Evolutionary conservation across 2,888 invertebrate species (phyloP).

Genomic region (Thalpophila matura): DNA sequence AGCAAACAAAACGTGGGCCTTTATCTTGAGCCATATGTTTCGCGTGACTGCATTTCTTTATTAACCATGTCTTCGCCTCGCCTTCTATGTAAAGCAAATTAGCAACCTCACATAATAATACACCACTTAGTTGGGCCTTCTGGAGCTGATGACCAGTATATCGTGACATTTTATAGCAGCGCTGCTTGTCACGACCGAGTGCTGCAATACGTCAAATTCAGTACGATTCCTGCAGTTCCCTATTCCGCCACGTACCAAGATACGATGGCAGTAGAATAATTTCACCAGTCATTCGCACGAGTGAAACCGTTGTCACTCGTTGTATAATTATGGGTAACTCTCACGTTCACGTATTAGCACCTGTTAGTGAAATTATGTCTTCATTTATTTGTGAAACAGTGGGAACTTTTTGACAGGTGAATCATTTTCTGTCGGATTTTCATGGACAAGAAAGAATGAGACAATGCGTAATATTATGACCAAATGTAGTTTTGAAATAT

Average conservation of each 20-base stretch:
- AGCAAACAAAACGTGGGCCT: not conserved
- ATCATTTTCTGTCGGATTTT: constrained; percentile 8
- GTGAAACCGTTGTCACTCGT: constrained; percentile 72
- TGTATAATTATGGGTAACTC: constrained; percentile 77
- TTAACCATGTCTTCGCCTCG: constrained; percentile 8
- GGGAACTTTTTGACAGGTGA: constrained; percentile 29
- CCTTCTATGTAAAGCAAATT: constrained; percentile 32
- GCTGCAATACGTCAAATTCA: not conserved
- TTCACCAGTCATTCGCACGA: constrained; percentile 69
- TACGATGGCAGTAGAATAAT: constrained; percentile 34
- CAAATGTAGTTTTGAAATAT: not conserved
- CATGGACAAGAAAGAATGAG: not conserved
- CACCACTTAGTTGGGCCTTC: constrained; percentile 6
- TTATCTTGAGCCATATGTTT: constrained; percentile 1
- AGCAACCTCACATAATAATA: constrained; percentile 43
- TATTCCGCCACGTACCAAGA: not conserved
- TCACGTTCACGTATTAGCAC: constrained; percentile 68
- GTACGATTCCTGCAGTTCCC: constrained; percentile 1
- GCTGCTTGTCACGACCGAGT: not conserved
- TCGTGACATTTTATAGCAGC: constrained; percentile 14
- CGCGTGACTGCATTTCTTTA: constrained; percentile 28
- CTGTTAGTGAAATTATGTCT: constrained; percentile 54
- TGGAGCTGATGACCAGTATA: constrained; percentile 14
- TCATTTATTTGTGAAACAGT: constrained; percentile 37
- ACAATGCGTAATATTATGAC: not conserved